Evolutionary conservation across 2,113 vertebrate genomes (phyloP).

Genomic region (Ardeotis arabs): DNA sequence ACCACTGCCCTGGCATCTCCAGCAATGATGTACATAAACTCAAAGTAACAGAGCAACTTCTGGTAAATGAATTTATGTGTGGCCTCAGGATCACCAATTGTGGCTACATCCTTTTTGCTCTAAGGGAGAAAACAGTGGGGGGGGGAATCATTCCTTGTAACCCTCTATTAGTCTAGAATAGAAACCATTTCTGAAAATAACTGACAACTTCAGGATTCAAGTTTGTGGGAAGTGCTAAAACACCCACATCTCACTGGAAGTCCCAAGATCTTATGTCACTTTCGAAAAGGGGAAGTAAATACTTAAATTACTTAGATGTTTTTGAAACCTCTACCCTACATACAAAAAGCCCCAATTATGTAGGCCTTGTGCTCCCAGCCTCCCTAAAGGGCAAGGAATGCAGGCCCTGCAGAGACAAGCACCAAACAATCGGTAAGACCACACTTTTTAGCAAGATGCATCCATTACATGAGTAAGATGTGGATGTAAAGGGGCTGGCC

Average conservation of each 20-base stretch:
- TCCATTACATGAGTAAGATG: not conserved
- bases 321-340: not conserved
- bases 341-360: not conserved
- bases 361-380: not conserved
- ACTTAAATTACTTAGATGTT: not conserved
- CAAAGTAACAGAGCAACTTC: too few relatives aligned
- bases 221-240: not conserved
- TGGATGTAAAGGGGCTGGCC: not conserved
- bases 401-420: not conserved
- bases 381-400: not conserved
- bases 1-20: not conserved
- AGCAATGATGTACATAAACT: not conserved
- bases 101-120: not conserved
- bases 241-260: not conserved
- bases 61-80: not conserved
- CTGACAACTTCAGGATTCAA: not conserved
- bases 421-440: not conserved
- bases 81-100: not conserved
- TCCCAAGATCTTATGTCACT: not conserved
- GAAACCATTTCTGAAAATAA: not conserved
- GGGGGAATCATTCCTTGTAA: not conserved
- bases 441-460: not conserved
- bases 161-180: not conserved
- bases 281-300: not conserved
- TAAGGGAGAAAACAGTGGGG: not conserved